A percentile compares a stretch with the other conserved stretches of the same genome.
phyloP scores from a whole-genome alignment of 2,797 vertebrate species.

The Mus spretus region DNA sequence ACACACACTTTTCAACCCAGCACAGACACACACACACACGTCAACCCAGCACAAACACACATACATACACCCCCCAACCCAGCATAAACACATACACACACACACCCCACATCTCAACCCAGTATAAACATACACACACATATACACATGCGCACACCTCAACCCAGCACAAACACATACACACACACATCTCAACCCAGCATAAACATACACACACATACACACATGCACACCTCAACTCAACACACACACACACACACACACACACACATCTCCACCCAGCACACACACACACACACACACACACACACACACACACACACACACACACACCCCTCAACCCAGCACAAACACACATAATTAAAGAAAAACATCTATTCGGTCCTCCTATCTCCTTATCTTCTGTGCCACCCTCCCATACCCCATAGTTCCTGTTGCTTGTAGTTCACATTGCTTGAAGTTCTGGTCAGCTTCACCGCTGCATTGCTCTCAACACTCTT shows the following conservation, averaged over 20 bases:
- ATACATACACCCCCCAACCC: neutral
- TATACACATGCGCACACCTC: neutral
- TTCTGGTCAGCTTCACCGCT: neutral
- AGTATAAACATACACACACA: neutral
- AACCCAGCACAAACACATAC: neutral
- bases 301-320: neutral
- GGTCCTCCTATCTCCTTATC: neutral
- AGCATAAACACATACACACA: neutral
- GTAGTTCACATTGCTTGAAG: neutral
- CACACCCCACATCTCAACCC: neutral
- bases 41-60: neutral
- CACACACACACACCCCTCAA: neutral
- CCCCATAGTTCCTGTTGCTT: neutral
- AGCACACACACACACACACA: neutral
- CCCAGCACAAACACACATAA: neutral
- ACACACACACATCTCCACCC: neutral
- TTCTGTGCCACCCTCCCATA: neutral
- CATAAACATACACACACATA: neutral
- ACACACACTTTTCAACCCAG: neutral
- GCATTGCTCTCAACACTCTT: neutral
- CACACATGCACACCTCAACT: neutral
- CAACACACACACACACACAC: neutral
- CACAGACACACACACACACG: neutral
- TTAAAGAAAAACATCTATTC: slow-evolving; percentile 20
- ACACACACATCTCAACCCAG: neutral